These are phyloP conservation scores for Oscheius onirici DNA, from an alignment of 2,888 invertebrate genomes.

Conservation along the genomic window DNA sequence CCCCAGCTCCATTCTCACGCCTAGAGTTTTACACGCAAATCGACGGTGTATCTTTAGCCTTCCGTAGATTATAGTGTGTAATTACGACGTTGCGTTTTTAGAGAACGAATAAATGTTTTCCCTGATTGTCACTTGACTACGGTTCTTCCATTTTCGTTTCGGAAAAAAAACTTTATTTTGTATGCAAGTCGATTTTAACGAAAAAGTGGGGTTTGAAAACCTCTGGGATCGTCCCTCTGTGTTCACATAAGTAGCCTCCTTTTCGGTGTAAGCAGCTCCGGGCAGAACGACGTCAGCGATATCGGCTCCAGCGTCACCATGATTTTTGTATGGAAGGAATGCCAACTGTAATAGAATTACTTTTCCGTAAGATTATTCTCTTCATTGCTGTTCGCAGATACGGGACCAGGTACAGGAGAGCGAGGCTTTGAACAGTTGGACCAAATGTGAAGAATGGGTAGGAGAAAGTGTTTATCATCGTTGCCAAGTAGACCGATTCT, in stretches of 20 bases:
- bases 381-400: not conserved
- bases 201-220: no score
- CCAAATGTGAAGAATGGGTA: slow-evolving; percentile 2
- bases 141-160: not conserved
- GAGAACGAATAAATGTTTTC: slow-evolving; percentile 7
- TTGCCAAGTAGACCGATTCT: not conserved
- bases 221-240: slow-evolving; percentile 88
- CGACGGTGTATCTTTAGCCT: slow-evolving; percentile 14
- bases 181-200: no score
- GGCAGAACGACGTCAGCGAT: slow-evolving; percentile 93
- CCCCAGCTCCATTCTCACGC: slow-evolving; percentile 28
- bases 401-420: not conserved
- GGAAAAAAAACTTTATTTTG: not conserved
- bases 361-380: not conserved
- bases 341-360: not conserved
- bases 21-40: slow-evolving; percentile 7
- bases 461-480: not conserved
- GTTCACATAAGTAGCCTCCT: slow-evolving; percentile 95
- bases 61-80: slow-evolving; percentile 27
- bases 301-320: slow-evolving; percentile 87
- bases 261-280: slow-evolving; percentile 96
- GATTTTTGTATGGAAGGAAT: not conserved
- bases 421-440: not conserved
- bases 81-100: slow-evolving; percentile 22
- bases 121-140: not conserved